These are phyloP conservation scores for Neomicropteryx cornuta DNA, from an alignment of 1,140 invertebrate genomes.

Conservation along the genomic window DNA sequence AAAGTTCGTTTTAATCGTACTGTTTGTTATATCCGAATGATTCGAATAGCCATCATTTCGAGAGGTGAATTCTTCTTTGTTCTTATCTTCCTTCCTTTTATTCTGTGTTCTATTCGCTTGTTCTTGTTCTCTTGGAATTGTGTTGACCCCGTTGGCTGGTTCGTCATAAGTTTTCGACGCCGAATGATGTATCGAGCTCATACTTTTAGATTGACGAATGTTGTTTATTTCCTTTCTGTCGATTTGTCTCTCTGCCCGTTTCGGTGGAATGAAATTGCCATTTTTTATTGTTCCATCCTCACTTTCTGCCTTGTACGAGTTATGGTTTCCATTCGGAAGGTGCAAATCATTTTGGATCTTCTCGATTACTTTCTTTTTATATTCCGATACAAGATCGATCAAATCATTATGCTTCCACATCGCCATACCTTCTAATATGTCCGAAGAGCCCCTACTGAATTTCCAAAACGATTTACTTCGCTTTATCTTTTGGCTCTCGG, in stretches of 20 bases:
- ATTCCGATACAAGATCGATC: conserved; percentile 51
- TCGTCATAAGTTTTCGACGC: no score
- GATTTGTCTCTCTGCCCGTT: conserved; percentile 36
- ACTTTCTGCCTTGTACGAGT: conserved; percentile 12
- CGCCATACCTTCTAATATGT: conserved; percentile 71
- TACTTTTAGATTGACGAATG: conserved; percentile 36
- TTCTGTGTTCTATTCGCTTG: conserved; percentile 21
- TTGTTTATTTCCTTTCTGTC: conserved; percentile 37
- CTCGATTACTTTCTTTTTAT: conserved; percentile 37
- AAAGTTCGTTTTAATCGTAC: conserved; percentile 39
- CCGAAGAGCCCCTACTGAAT: conserved; percentile 57
- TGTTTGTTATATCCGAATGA: conserved; percentile 38
- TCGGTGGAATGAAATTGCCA: conserved; percentile 26
- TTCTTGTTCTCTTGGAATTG: neutral
- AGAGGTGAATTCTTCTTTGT: conserved; percentile 30
- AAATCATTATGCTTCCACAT: conserved; percentile 75
- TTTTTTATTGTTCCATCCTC: conserved; percentile 12
- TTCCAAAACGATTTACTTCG: conserved; percentile 77
- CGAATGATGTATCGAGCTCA: conserved; percentile 36
- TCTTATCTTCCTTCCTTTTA: conserved; percentile 35
- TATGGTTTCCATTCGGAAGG: no score
- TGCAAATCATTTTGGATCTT: conserved; percentile 32
- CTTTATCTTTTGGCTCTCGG: conserved; percentile 50
- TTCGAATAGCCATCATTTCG: conserved; percentile 32
- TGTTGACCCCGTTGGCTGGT: neutral